Evolutionary conservation across 2,888 invertebrate genomes (phyloP).

Genomic region (Caenorhabditis doughertyi): DNA sequence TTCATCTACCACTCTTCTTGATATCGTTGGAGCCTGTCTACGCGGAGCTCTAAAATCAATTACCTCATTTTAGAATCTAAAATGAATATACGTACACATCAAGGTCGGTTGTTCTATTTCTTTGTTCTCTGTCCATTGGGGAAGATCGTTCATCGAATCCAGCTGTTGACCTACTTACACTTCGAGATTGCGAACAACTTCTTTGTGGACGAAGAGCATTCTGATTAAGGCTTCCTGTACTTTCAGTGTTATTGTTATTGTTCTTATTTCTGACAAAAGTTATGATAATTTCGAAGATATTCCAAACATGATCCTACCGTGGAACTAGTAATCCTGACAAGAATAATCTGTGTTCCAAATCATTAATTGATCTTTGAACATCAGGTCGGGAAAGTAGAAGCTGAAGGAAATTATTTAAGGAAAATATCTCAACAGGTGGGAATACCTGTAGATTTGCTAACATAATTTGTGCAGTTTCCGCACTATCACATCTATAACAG

Average conservation of each 20-base stretch:
- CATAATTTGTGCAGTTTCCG: slow-evolving; percentile 93
- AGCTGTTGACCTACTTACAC: slow-evolving; percentile 45
- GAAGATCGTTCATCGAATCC: slow-evolving; percentile 56
- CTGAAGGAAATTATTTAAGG: slow-evolving; percentile 86
- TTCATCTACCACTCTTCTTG: slow-evolving; percentile 85
- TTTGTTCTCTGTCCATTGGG: slow-evolving; percentile 45
- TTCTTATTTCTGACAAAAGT: not conserved
- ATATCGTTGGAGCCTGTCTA: slow-evolving; percentile 56
- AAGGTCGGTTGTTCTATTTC: slow-evolving; percentile 37
- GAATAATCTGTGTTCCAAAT: slow-evolving; percentile 87
- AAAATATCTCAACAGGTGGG: not conserved
- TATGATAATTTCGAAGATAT: too few species aligned
- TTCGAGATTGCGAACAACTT: slow-evolving; percentile 49
- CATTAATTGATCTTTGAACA: slow-evolving; percentile 91
- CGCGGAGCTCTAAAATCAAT: slow-evolving; percentile 38
- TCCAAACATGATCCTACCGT: slow-evolving; percentile 5
- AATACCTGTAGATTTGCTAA: slow-evolving; percentile 86
- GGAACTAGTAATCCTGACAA: slow-evolving; percentile 75
- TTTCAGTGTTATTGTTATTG: slow-evolving; percentile 51
- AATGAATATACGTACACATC: slow-evolving; percentile 16
- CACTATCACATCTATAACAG: slow-evolving; percentile 91
- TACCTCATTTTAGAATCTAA: not conserved
- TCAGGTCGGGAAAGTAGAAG: slow-evolving; percentile 90
- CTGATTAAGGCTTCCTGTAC: not conserved
- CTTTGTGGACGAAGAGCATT: slow-evolving; percentile 41